A percentile compares a stretch with the other conserved stretches of the same genome.
Evolutionary conservation across 92 coral and sea anemone species (phyloP).

Genomic region (Paramuricea clavata): DNA sequence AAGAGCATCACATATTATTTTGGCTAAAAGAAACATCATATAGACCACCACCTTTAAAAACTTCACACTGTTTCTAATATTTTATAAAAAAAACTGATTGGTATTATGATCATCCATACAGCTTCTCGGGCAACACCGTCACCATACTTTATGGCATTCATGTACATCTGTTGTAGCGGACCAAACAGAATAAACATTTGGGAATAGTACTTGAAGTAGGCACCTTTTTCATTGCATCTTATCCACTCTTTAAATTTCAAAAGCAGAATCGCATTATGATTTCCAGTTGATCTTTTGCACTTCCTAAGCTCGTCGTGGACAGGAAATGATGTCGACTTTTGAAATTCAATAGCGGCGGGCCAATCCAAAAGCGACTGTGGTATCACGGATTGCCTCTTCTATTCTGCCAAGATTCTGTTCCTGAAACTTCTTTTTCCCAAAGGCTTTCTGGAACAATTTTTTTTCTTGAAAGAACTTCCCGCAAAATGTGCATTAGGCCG

Average conservation of each 20-base stretch:
- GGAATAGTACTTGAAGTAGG: conserved; percentile 50
- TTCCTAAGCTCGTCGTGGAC: conserved; percentile 11
- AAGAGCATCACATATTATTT: no score
- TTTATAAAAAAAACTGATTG: no score
- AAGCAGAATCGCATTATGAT: conserved; percentile 41
- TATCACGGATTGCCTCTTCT: conserved; percentile 34
- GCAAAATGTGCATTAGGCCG: neutral
- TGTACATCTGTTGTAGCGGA: conserved; percentile 58
- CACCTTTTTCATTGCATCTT: neutral
- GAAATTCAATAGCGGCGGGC: conserved; percentile 44
- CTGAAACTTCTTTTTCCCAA: conserved; percentile 31
- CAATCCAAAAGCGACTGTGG: conserved; percentile 38
- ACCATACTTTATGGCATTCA: conserved; percentile 35
- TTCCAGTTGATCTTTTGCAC: conserved; percentile 23
- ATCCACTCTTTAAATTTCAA: conserved; percentile 50
- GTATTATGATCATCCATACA: conserved; percentile 45
- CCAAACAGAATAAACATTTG: conserved; percentile 67
- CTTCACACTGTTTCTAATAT: no score
- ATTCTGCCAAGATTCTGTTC: conserved; percentile 23
- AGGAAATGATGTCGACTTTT: conserved; percentile 48
- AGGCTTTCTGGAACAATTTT: conserved; percentile 8
- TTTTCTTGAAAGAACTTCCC: neutral
- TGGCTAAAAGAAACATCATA: no score
- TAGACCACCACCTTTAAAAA: no score
- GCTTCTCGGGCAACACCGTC: conserved; percentile 64